A percentile compares a stretch with the other conserved stretches of the same genome.
phyloP scores from a whole-genome alignment of 2,113 vertebrate species.

The human region GRCh38 chr2:46441501-46442000 shows the following conservation, averaged over 20 bases:
- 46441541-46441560: background rate
- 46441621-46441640: background rate
- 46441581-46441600: background rate
- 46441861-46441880: no score
- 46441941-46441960: no score
- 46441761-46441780: background rate
- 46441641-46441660: background rate
- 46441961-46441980: no score
- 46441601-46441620: background rate
- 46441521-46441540: background rate
- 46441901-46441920: no score
- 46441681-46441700: background rate
- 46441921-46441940: no score
- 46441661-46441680: background rate
- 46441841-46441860: no score
- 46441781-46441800: background rate
- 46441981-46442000: no score
- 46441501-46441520: background rate
- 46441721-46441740: background rate
- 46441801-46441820: background rate
- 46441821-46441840: background rate
- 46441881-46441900: no score
- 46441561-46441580: background rate
- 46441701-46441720: background rate
- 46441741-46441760: background rate